Evolutionary conservation across 2,888 invertebrate species (phyloP), one percentile per base, ranked within the genome.

Genomic region (Arrhopalites spinosus): DNA sequence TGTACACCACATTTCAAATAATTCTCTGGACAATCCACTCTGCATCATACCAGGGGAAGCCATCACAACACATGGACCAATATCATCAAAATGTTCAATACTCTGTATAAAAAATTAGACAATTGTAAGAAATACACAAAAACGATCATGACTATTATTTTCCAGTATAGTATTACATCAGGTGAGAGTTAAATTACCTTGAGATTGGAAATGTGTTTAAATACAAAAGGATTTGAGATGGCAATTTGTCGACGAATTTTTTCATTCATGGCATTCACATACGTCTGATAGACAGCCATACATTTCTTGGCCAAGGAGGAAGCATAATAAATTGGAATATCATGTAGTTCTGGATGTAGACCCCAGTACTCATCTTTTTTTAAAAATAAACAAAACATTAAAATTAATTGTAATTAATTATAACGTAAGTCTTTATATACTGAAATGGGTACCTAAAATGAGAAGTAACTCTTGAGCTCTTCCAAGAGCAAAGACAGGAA

Each of bases 21-120:
- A 89, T 85, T 99, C 99, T 45, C 98, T 88, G 0, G 97, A 98
- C 27, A 99, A 87, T 0, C 99, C 99, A 83, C 95, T 97, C 88
- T 99, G 99, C 95, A 99, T 95, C 98, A 99, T 99, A 85, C 99
- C 99, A 0, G 99, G 99, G 0, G 96, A 95, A 0, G 99, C 99
- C 93, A 99, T 94, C 30, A 99, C 93, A n/a, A 99, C 98, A 84
- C 98, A 99, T 0, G 99, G 99, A 0, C 99, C 99, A 74, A 98
- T 94, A 86, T 99, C 99, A 84, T 99, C 98, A 87, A 99, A 99
- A 86, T 99, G 98, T 85, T 99, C 99, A 84, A 99, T 98, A 61
- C 98, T 95, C 92, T 94, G 86, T 2, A 75, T 56, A 69, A 45
- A 36, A 59, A 59, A 43, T 29, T 61, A 75, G 68, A 36, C 29